Conservation (phyloP, 2,113 vertebrate genomes). For the Hemiprocne comata region DNA sequence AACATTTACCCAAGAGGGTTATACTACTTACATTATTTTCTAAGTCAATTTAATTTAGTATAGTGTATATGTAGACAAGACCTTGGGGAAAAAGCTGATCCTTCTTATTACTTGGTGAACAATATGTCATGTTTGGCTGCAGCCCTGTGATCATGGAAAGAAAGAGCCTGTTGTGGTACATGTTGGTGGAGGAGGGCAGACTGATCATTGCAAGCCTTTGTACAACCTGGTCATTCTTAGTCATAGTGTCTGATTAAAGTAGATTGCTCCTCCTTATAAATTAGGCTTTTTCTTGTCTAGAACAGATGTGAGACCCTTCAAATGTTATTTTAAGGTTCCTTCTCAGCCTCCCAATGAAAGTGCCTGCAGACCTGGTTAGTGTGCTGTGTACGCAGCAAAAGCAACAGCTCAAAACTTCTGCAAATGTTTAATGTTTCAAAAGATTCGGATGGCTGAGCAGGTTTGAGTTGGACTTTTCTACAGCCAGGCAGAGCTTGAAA, state of each 20-base stretch:
- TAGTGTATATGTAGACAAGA: constrained; percentile 29
- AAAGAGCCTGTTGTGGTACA: constrained; percentile 43
- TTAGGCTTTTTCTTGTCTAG: not conserved
- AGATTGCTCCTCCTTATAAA: not conserved
- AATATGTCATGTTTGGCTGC: constrained; percentile 36
- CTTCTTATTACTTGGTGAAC: constrained; percentile 60
- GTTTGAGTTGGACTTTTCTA: not conserved
- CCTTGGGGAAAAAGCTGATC: constrained; percentile 54
- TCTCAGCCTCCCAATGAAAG: not conserved
- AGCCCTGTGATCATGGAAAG: not conserved
- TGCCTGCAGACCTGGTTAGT: not conserved
- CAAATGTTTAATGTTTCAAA: not conserved
- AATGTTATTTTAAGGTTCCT: not conserved
- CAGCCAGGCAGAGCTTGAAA: not conserved
- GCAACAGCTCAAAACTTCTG: not conserved
- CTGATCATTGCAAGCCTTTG: not conserved
- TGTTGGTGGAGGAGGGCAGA: constrained; percentile 1
- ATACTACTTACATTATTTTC: constrained; percentile 22
- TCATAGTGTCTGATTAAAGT: not conserved
- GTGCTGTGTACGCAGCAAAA: not conserved
- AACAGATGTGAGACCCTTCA: not conserved
- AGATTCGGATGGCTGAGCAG: not conserved
- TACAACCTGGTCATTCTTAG: not conserved
- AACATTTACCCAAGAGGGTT: constrained; percentile 25
- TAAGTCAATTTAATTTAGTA: constrained; percentile 47